Evolutionary conservation across 2,797 vertebrate genomes (phyloP), one percentile per base, ranked within the genome.

Genomic region (Anas georgica): DNA sequence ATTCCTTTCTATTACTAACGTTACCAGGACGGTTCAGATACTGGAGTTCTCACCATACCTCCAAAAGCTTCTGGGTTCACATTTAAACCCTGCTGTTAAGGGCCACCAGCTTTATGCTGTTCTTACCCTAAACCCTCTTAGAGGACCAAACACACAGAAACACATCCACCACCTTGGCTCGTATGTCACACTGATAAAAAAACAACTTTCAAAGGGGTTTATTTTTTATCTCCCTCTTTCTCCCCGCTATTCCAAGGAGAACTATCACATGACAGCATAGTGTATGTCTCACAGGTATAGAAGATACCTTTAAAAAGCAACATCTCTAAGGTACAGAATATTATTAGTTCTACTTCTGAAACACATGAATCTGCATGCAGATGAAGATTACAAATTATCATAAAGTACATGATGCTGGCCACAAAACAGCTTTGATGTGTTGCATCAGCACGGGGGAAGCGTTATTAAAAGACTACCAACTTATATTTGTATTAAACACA

Each of bases 401-500:
- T 10, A 18, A 68, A 12, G 31, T 8, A 50, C 33, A 66, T 1
- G 2, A 55, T 20, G 48, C 43, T 79, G 26, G 17, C 26, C 43
- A 85, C 39, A 60, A 68, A 80, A 76, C 21, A 90, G 15, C 23
- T 86, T 82, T 37, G 58, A 84, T 83, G 48, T 81, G 70, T 77
- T 76, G 35, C 37, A 90, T 84, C 74, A 90, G 37, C 21, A 31
- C 0, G 63, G 29, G 77, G 67, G 86, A 69, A 35, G 88, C 25
- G 66, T 35, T 73, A 55, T n/a, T 46, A 58, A 59, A 74, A 92
- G 62, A 83, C 28, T 10, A 77, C 83, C 52, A 86, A 77, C 4
- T 54, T 50, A 29, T 55, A 81, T 88, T 91, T 90, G 39, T 58
- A 70, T 77, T 78, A 93, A 93, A 46, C 31, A 87, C 25, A 85